Percentiles rank a stretch among this genome's conserved stretches.
Evolutionary conservation across 2,797 vertebrate genomes (phyloP).

Genomic region (Pteropus rufus): DNA sequence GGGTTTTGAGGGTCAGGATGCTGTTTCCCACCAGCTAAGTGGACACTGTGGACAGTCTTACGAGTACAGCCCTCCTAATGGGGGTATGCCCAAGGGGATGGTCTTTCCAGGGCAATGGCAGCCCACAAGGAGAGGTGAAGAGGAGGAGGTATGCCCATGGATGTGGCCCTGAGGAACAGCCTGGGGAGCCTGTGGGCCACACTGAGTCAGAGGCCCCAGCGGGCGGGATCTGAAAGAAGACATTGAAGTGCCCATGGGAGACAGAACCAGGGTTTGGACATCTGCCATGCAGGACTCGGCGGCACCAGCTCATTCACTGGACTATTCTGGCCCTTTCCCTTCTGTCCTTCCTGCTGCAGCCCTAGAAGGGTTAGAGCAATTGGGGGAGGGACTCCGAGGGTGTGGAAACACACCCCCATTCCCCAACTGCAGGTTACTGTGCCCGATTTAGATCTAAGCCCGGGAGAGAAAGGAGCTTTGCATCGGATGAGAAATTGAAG

Average conservation of each 20-base stretch:
- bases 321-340: neutral
- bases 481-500: neutral
- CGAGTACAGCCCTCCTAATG: neutral
- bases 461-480: neutral
- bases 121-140: neutral
- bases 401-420: neutral
- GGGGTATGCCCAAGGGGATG: fast-evolving
- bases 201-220: neutral
- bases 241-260: too few species aligned
- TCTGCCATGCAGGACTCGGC: neutral
- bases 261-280: neutral
- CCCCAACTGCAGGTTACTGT: neutral
- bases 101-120: neutral
- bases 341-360: neutral
- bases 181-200: neutral
- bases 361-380: neutral
- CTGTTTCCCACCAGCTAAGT: neutral
- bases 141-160: neutral
- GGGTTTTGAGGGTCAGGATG: neutral
- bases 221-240: neutral
- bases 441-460: neutral
- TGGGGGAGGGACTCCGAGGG: neutral
- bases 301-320: neutral
- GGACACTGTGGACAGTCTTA: neutral
- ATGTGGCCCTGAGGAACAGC: neutral